Base-by-base conservation (phyloP, 1,140 invertebrate genomes). In the Camponotus vicinus region DNA sequence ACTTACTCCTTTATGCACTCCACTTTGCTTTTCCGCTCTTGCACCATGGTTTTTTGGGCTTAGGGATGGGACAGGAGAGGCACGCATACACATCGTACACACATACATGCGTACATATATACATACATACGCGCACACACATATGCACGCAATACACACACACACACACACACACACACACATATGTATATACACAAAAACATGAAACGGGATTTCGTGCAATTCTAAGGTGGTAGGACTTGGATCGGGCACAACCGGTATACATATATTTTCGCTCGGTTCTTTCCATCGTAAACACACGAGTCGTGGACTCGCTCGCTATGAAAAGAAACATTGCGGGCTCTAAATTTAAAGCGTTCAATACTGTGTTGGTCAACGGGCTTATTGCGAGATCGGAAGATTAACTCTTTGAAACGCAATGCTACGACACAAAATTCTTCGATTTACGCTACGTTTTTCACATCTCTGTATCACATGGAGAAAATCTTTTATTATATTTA, bases 171-270 rank as follows among this genome's bases (percentile, higher is more conserved):
- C 15, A 49, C 21, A 61, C 11, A 37, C 13, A n/a, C 8, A 75
- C 18, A 70, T 11, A n/a, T 21, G 9, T 34, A 69, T 40, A 87
- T n/a, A 76, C 13, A 86, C n/a, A 18, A 15, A 79, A 57, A 88
- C 73, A 88, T 78, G 87, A 89, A 88, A 90, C 89, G 87, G 90
- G 89, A 87, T 87, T 91, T 93, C 88, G 90, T 92, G 92, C 91
- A 91, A 92, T 92, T 89, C 86, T 93, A 80, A 77, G 88, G 84
- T 90, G 88, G 61, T 82, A 90, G 88, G 64, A 77, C 64, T 85
- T 79, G 71, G 2, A 55, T 80, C 78, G 66, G n/a, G 55, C 27
- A n/a, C 18, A 18, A 37, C 11, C 37, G 18, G 8, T 67, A 27
- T 61, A 82, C 40, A 49, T 52, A 52, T 52, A 52, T 52, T 61